These are phyloP conservation scores for Hecatera dysodea DNA, from an alignment of 2,888 invertebrate species.

Conservation along the genomic window DNA sequence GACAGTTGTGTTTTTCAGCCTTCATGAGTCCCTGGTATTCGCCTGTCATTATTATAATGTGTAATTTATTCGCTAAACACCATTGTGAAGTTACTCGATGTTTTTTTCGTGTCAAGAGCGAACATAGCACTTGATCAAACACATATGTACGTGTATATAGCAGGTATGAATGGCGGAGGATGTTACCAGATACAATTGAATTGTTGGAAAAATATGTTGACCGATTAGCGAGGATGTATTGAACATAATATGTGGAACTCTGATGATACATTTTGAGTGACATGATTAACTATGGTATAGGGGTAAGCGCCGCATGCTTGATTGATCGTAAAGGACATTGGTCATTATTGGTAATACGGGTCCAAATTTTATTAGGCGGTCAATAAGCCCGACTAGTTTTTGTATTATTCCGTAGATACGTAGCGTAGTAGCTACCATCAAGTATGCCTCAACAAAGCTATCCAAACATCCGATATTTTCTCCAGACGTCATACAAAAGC, in stretches of 20 bases:
- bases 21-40: slow-evolving; percentile 52
- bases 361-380: neutral
- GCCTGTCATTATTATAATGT: slow-evolving; percentile 55
- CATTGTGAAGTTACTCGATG: slow-evolving; percentile 43
- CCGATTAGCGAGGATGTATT: neutral
- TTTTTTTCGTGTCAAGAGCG: slow-evolving; percentile 63
- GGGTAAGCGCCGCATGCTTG: neutral
- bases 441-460: neutral
- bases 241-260: neutral
- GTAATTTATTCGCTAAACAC: slow-evolving; percentile 59
- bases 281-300: neutral
- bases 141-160: slow-evolving; percentile 34
- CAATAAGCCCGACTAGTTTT: neutral
- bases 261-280: neutral
- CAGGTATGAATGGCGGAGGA: slow-evolving; percentile 17
- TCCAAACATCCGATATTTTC: neutral
- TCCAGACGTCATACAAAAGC: slow-evolving; percentile 11
- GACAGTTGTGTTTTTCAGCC: slow-evolving; percentile 61
- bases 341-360: neutral
- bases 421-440: too few relatives aligned
- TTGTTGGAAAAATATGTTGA: slow-evolving; percentile 22
- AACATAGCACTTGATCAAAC: slow-evolving; percentile 62
- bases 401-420: neutral
- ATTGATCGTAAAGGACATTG: neutral
- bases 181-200: slow-evolving; percentile 38